Conservation (phyloP, 2,113 vertebrate species). For the Marmota flaviventris region DNA sequence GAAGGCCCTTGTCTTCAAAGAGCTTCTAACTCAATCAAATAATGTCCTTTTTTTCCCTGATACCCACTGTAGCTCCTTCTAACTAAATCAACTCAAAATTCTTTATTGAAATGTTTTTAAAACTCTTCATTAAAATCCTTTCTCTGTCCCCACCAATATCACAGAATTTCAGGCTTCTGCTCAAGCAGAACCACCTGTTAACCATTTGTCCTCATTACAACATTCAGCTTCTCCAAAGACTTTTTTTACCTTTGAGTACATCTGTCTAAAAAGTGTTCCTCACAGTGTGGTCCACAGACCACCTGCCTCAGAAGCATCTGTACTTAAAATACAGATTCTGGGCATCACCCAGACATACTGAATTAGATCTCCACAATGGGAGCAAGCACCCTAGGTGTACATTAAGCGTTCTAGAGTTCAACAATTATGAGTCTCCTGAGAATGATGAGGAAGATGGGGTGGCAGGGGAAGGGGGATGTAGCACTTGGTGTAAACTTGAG, state of each 20-base stretch:
- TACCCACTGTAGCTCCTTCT: not conserved
- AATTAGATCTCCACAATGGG: not conserved
- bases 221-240: not conserved
- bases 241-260: not conserved
- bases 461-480: not conserved
- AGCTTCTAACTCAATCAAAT: not conserved
- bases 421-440: not conserved
- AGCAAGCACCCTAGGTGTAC: not conserved
- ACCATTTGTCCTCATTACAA: not conserved
- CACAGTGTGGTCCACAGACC: not conserved
- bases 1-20: not conserved
- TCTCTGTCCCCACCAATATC: not conserved
- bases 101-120: not conserved
- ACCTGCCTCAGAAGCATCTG: not conserved
- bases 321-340: slow-evolving; percentile 24
- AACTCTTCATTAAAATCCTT: not conserved
- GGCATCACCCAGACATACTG: not conserved
- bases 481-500: slow-evolving; percentile 28
- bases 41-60: not conserved
- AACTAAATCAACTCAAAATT: slow-evolving; percentile 23
- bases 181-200: not conserved
- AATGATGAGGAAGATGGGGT: not conserved
- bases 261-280: not conserved
- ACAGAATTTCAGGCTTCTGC: not conserved
- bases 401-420: not conserved